phyloP scores from a whole-genome alignment of 2,888 invertebrate species.

The Meiosimyza decipiens region DNA sequence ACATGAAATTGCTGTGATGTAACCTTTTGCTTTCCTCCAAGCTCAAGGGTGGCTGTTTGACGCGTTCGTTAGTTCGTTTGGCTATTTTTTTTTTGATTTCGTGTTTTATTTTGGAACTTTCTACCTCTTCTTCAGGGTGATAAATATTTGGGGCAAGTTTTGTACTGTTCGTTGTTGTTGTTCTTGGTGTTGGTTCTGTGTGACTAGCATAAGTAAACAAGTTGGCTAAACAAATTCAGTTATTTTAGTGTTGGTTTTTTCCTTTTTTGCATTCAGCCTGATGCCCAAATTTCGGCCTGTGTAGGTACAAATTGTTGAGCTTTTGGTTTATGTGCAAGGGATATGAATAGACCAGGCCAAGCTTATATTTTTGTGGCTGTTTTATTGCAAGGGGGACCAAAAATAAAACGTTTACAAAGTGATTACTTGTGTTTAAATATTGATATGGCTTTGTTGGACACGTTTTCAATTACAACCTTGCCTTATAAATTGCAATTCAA shows the following conservation, averaged over 20 bases:
- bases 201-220: slow-evolving; percentile 43
- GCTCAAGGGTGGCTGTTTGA: not conserved
- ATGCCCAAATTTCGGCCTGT: not conserved
- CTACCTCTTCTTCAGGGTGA: slow-evolving; percentile 2
- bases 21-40: slow-evolving; percentile 51
- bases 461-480: slow-evolving; percentile 56
- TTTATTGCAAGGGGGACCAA: slow-evolving; percentile 34
- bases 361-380: slow-evolving; percentile 12
- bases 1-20: slow-evolving; percentile 38
- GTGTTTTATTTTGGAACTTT: not conserved
- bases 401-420: slow-evolving; percentile 57
- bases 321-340: slow-evolving; percentile 29
- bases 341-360: not conserved
- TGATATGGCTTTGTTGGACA: slow-evolving; percentile 59
- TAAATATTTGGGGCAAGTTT: slow-evolving; percentile 17
- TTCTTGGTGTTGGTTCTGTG: slow-evolving; percentile 46
- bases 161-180: not conserved
- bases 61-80: not conserved
- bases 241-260: slow-evolving; percentile 7
- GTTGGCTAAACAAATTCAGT: slow-evolving; percentile 29
- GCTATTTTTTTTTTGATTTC: not conserved
- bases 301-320: slow-evolving; percentile 35
- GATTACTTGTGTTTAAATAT: slow-evolving; percentile 62
- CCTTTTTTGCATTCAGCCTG: not conserved
- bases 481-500: too few relatives aligned